These are phyloP conservation scores for Falco punctatus DNA, from an alignment of 2,113 vertebrate species.

Conservation along the genomic window DNA sequence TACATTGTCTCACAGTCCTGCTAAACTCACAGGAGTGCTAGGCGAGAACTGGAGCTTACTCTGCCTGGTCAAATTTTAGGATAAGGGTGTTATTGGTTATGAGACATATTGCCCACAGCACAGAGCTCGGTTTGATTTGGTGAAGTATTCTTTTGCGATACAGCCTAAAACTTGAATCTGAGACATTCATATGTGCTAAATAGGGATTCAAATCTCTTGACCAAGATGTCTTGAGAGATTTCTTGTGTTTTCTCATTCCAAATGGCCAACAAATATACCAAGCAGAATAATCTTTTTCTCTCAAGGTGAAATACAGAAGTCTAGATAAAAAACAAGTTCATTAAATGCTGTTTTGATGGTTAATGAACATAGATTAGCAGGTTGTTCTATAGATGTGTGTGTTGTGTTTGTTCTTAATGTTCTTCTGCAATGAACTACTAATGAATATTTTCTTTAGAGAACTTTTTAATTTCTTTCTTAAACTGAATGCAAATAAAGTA, in stretches of 20 bases:
- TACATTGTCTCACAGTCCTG: not conserved
- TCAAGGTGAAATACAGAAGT: not conserved
- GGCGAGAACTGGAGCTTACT: not conserved
- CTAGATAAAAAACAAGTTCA: slow-evolving; percentile 1
- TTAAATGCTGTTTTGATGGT: slow-evolving; percentile 18
- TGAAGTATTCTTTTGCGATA: not conserved
- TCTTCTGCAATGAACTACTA: not conserved
- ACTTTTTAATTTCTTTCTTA: not conserved
- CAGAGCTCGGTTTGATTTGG: not conserved
- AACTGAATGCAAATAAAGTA: not conserved
- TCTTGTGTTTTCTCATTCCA: not conserved
- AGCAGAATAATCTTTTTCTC: not conserved
- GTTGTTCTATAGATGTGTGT: not conserved
- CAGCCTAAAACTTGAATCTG: not conserved
- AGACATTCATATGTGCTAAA: not conserved
- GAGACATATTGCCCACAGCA: not conserved
- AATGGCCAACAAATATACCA: not conserved
- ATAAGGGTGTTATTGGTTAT: not conserved
- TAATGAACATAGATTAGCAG: slow-evolving; percentile 25
- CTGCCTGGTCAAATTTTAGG: not conserved
- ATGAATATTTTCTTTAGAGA: slow-evolving; percentile 6
- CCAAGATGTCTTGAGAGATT: not conserved
- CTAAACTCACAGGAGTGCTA: not conserved
- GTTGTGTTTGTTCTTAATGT: slow-evolving; percentile 20
- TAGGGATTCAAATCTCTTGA: not conserved